Conservation (phyloP, 2,888 invertebrate species). For the Ennomos fuscantarius region DNA sequence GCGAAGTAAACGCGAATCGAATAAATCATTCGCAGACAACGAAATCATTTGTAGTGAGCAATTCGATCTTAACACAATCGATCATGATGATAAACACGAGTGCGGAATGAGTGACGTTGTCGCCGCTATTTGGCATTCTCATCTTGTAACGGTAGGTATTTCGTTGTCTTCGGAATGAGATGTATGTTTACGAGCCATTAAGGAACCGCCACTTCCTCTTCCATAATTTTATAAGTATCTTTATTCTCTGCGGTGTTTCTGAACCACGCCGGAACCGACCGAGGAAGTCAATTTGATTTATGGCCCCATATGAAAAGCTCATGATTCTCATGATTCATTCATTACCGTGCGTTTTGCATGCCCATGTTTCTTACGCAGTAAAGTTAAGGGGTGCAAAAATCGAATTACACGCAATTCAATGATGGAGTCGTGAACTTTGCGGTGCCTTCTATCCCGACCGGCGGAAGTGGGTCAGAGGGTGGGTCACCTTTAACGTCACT, state of each 20-base stretch:
- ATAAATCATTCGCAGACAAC: slow-evolving; percentile 69
- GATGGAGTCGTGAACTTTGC: slow-evolving; percentile 49
- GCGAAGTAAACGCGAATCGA: slow-evolving; percentile 61
- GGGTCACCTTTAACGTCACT: slow-evolving; percentile 35
- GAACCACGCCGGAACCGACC: slow-evolving; percentile 2
- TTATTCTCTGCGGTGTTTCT: slow-evolving; percentile 16
- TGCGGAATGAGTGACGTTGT: slow-evolving; percentile 43
- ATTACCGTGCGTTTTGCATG: slow-evolving; percentile 17
- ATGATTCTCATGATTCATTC: slow-evolving; percentile 2
- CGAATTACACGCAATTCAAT: slow-evolving; percentile 43
- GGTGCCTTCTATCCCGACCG: slow-evolving; percentile 48
- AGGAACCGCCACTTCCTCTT: slow-evolving; percentile 14
- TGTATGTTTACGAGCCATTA: slow-evolving; percentile 21
- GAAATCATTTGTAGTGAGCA: slow-evolving; percentile 57
- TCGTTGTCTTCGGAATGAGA: slow-evolving; percentile 12
- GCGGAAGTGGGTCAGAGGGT: slow-evolving; percentile 70
- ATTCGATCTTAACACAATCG: slow-evolving; percentile 66
- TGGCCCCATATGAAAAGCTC: slow-evolving; percentile 12
- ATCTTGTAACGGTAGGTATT: slow-evolving; percentile 15
- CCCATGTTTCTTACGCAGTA: slow-evolving; percentile 20
- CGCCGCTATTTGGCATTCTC: slow-evolving; percentile 36
- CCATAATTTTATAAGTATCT: slow-evolving; percentile 14
- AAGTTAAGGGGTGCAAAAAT: slow-evolving; percentile 42
- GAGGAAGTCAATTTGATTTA: slow-evolving; percentile 17
- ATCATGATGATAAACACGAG: slow-evolving; percentile 56